Conservation (phyloP, 2,113 vertebrate species). For the Dasyornis broadbenti region DNA sequence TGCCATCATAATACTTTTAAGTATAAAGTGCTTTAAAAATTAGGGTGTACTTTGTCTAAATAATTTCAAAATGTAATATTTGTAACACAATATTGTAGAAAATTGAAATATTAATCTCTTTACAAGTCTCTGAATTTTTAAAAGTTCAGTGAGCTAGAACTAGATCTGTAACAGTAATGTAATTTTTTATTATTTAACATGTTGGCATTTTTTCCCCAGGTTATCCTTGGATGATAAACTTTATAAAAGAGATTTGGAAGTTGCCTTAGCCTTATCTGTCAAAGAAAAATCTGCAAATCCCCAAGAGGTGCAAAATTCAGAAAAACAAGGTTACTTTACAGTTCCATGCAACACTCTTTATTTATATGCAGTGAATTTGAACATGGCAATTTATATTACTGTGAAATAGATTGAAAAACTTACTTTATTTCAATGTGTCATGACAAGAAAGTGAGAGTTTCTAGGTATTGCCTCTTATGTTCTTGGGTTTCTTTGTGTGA, state of each 20-base stretch:
- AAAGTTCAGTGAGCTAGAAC: neutral
- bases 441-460: neutral
- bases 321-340: constrained; percentile 50
- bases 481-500: neutral
- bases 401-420: neutral
- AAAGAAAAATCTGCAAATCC: constrained; percentile 32
- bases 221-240: constrained; percentile 80
- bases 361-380: neutral
- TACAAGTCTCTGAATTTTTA: neutral
- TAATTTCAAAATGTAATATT: neutral
- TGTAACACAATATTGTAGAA: neutral
- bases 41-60: neutral
- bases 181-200: neutral
- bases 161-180: neutral
- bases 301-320: constrained; percentile 31
- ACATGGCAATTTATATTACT: neutral
- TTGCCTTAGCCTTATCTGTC: constrained; percentile 83
- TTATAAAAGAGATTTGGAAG: constrained; percentile 82
- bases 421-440: neutral
- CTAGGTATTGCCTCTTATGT: neutral
- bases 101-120: neutral
- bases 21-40: neutral
- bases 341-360: neutral
- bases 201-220: constrained; percentile 59
- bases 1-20: neutral